A percentile compares a stretch with the other conserved stretches of the same genome.
phyloP scores from a whole-genome alignment of 2,888 invertebrate species.

The Rotaria macrura region DNA sequence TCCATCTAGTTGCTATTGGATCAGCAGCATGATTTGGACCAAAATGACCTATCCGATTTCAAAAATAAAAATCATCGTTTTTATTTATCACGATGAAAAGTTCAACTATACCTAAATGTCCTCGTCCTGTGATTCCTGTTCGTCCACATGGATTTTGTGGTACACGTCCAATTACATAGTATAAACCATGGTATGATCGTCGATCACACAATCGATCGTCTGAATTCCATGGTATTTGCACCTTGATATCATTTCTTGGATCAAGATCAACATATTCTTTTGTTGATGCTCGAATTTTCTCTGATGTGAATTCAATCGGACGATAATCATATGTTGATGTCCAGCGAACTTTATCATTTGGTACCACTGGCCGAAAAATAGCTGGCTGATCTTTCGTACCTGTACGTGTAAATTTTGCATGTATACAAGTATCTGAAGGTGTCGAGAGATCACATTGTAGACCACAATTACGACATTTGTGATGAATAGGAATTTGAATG shows the following conservation, averaged over 20 bases:
- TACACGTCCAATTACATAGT: constrained; percentile 35
- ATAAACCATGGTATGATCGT: constrained; percentile 19
- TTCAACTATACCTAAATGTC: constrained; percentile 57
- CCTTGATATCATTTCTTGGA: constrained; percentile 15
- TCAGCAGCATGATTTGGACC: constrained; percentile 89
- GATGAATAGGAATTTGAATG: neutral
- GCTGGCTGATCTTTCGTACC: neutral
- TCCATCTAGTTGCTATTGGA: constrained; percentile 52
- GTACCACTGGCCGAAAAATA: constrained; percentile 11
- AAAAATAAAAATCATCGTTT: neutral
- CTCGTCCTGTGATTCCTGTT: constrained; percentile 48
- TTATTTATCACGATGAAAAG: neutral
- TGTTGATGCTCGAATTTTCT: constrained; percentile 26
- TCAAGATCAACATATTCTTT: constrained; percentile 19
- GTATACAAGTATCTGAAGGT: neutral
- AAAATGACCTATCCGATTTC: constrained; percentile 63
- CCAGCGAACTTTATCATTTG: constrained; percentile 28
- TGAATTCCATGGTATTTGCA: constrained; percentile 29
- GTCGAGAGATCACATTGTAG: neutral
- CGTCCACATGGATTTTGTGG: constrained; percentile 49
- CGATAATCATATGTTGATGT: constrained; percentile 22
- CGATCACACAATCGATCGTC: constrained; percentile 27
- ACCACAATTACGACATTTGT: constrained; percentile 21
- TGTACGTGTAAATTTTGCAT: constrained; percentile 13
- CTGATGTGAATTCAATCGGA: constrained; percentile 30